Evolutionary conservation across 2,113 vertebrate genomes (phyloP), one percentile per base, ranked within the genome.

Genomic region (Rhineura floridana): DNA sequence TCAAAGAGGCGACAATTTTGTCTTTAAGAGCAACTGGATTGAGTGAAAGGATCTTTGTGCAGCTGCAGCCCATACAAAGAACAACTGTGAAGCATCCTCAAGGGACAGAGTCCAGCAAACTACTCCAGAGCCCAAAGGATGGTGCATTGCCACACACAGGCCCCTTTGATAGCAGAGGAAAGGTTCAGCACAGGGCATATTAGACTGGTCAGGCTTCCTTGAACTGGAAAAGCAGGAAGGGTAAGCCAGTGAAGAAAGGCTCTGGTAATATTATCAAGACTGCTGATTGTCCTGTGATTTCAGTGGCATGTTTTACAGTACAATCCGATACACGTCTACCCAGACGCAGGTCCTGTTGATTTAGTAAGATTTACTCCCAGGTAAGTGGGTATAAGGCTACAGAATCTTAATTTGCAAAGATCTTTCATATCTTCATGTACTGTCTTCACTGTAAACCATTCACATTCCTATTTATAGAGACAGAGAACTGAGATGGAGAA

Each of bases 31-130:
- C 63, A 62, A 62, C 3, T 69, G 17, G 19, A 23, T 36, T 48
- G 39, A 65, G 50, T 42, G 88, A 91, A 88, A 70, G 78, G 63
- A 86, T 17, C 50, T n/a, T 80, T 91, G 55, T 81, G 46, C 28
- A 46, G 81, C 48, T 59, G 42, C 17, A 8, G n/a, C 5, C 21
- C 0, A 36, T 33, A 89, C 73, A 91, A 87, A 89, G 87, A 65
- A 5, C 9, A 8, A 76, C 81, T 89, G 75, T 87, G 67, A 84
- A 44, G 36, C 75, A 11, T 30, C 4, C 80, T 52, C 59, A 75
- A 52, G 52, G 39, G 52, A 78, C 28, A 25, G 65, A 86, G 80
- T 67, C 17, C n/a, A 86, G 67, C 42, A 69, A 67, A n/a, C 33
- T 52, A 50, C 76, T 75, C 59, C 44, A 85, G 55, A 44, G 46